Percentiles rank a stretch among this genome's conserved stretches.
phyloP scores from a whole-genome alignment of 1,140 invertebrate species.

The Augochlora pura region DNA sequence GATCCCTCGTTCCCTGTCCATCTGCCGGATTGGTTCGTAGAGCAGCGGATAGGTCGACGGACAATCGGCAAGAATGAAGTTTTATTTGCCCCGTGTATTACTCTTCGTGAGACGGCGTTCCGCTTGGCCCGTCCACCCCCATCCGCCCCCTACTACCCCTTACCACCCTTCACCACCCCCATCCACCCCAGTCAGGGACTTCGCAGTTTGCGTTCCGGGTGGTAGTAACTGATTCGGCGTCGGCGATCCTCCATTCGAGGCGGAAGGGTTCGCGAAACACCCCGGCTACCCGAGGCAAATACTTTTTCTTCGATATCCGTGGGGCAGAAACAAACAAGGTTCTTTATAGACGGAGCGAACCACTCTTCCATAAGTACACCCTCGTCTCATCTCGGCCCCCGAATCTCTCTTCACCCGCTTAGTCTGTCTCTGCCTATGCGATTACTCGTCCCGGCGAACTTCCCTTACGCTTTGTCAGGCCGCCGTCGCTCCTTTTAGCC shows the following conservation, averaged over 20 bases:
- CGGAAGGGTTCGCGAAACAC: conserved; percentile 56
- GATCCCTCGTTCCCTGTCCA: conserved; percentile 56
- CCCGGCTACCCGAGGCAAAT: conserved; percentile 74
- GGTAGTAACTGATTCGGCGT: conserved; percentile 15
- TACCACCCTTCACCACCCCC: neutral
- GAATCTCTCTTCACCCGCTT: too few species aligned
- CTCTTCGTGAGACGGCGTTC: conserved; percentile 50
- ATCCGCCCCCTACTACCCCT: neutral
- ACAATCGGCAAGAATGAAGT: conserved; percentile 66
- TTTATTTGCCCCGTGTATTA: conserved; percentile 69
- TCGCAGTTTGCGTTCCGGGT: too few species aligned
- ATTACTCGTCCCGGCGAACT: conserved; percentile 1
- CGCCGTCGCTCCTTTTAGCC: too few species aligned
- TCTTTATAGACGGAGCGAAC: conserved; percentile 76
- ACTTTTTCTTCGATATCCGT: conserved; percentile 75
- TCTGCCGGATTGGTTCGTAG: conserved; percentile 58
- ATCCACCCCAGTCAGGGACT: too few species aligned
- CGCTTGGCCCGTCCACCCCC: neutral
- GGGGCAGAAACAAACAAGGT: conserved; percentile 78
- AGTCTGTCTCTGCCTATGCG: conserved; percentile 14
- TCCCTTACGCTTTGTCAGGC: neutral
- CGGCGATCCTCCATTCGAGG: neutral
- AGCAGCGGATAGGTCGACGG: conserved; percentile 46
- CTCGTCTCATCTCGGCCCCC: conserved; percentile 7
- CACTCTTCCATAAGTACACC: conserved; percentile 76